A percentile compares a stretch with the other conserved stretches of the same genome.
phyloP scores from a whole-genome alignment of 2,797 vertebrate species.

The Gila robusta region DNA sequence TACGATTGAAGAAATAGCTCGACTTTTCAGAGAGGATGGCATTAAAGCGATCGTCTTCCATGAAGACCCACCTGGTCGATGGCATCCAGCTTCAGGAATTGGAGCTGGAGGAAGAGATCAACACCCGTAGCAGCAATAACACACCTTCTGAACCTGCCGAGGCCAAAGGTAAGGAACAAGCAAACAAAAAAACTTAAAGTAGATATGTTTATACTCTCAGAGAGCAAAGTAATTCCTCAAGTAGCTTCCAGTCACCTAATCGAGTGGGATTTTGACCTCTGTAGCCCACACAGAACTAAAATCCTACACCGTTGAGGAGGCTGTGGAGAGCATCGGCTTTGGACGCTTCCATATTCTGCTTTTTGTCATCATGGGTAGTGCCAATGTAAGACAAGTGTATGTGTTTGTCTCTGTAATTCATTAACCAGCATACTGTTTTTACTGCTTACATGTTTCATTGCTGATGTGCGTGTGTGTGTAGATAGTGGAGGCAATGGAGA shows the following conservation, averaged over 20 bases:
- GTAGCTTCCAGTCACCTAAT: background rate
- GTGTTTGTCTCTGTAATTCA: background rate
- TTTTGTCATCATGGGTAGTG: constrained; percentile 93
- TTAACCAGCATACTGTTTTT: background rate
- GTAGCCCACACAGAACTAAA: constrained; percentile 69
- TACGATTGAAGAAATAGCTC: constrained; percentile 3
- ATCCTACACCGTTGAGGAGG: constrained; percentile 90
- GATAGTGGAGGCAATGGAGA: constrained; percentile 96
- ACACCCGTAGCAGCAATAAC: constrained; percentile 20
- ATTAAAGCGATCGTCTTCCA: constrained; percentile 38
- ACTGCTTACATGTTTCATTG: background rate
- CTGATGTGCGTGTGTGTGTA: constrained; percentile 62
- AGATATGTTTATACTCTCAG: background rate
- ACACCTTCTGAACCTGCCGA: background rate
- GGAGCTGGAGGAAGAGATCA: constrained; percentile 48
- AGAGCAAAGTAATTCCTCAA: background rate
- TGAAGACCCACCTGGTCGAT: constrained; percentile 75
- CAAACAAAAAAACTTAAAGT: background rate
- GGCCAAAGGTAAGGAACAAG: background rate
- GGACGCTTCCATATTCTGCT: constrained; percentile 90
- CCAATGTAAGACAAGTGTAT: constrained; percentile 79
- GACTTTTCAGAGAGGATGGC: constrained; percentile 29
- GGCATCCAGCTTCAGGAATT: constrained; percentile 80
- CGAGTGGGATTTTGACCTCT: background rate
- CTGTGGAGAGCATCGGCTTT: constrained; percentile 91